These are phyloP conservation scores for Bugulina stolonifera DNA, from an alignment of 2,888 invertebrate species.

Conservation along the genomic window DNA sequence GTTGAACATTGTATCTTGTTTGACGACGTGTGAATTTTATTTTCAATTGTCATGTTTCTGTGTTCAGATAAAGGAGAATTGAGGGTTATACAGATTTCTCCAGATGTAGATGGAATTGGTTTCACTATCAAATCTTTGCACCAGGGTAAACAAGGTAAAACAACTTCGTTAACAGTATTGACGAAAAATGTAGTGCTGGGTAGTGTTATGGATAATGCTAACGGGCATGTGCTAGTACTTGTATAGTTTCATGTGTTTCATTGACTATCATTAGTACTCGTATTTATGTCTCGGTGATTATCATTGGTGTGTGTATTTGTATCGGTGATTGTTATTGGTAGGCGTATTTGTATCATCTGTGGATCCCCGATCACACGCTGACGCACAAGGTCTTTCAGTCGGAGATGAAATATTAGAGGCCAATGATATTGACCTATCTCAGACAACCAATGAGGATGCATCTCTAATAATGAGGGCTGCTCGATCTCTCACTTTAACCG, in stretches of 20 bases:
- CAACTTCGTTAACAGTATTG: too few relatives aligned
- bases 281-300: too few relatives aligned
- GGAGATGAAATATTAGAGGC: slow-evolving; percentile 22
- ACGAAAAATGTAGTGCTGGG: too few relatives aligned
- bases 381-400: slow-evolving; percentile 3
- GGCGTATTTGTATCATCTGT: background rate
- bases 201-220: too few relatives aligned
- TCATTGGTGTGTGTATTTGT: too few relatives aligned
- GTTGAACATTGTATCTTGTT: background rate
- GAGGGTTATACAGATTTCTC: slow-evolving; percentile 4
- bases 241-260: too few relatives aligned
- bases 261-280: too few relatives aligned
- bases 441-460: background rate
- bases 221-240: too few relatives aligned
- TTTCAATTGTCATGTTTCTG: background rate
- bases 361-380: background rate
- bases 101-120: background rate
- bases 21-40: background rate
- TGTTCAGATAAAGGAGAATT: background rate
- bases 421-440: slow-evolving; percentile 17
- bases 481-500: slow-evolving; percentile 12
- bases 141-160: background rate
- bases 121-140: slow-evolving; percentile 1
- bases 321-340: background rate
- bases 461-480: background rate